Evolutionary conservation across 2,113 vertebrate species (phyloP).

Genomic region (Hippocampus guttulatus): DNA sequence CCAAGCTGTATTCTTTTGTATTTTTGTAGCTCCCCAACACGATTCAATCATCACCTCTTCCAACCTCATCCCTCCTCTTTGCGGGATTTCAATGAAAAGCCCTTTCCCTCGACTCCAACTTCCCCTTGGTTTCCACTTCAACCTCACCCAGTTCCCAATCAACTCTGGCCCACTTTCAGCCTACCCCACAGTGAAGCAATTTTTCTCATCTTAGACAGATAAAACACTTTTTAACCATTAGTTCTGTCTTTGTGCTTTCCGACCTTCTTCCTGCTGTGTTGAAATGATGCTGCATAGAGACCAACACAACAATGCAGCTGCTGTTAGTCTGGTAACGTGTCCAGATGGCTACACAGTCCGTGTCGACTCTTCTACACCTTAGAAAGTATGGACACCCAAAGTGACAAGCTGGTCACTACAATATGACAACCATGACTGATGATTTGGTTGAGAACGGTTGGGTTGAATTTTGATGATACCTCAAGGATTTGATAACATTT

Average conservation of each 20-base stretch:
- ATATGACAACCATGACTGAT: not conserved
- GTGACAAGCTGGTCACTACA: not conserved
- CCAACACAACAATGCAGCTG: not conserved
- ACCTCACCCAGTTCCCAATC: not conserved
- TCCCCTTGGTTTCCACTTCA: slow-evolving; percentile 2
- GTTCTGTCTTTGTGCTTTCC: not conserved
- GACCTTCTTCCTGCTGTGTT: not conserved
- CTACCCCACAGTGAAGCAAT: slow-evolving; percentile 1
- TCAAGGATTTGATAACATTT: not conserved
- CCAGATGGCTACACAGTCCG: not conserved
- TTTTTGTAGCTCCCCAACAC: not conserved
- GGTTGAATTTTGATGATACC: not conserved
- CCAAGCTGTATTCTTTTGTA: not conserved
- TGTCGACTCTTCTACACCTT: not conserved
- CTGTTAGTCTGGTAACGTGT: not conserved
- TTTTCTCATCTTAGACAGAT: not conserved
- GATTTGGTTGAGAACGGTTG: not conserved
- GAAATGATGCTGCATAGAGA: not conserved
- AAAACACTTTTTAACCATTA: not conserved
- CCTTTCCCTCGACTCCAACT: not conserved
- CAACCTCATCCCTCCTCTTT: not conserved
- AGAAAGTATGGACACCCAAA: not conserved
- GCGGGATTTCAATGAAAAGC: not conserved
- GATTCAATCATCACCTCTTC: not conserved
- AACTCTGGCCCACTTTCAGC: not conserved